Conservation (phyloP, 2,888 invertebrate genomes). For the Liopterus haemorrhoidalis region DNA sequence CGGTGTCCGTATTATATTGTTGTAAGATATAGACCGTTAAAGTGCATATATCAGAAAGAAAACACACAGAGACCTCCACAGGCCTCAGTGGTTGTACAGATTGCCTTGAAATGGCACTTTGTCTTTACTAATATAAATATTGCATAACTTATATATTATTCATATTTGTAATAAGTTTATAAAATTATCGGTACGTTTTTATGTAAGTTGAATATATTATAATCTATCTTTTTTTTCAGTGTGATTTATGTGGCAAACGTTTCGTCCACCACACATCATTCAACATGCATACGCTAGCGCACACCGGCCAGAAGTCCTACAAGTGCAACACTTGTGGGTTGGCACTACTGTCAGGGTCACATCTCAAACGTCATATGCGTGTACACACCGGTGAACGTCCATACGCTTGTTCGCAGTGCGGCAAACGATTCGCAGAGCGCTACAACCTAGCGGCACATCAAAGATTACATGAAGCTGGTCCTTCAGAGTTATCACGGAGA, state of each 20-base stretch:
- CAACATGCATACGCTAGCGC: conserved; percentile 62
- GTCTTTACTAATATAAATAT: too few relatives aligned
- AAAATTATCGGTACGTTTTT: not conserved
- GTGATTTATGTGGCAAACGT: conserved; percentile 42
- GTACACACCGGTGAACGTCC: conserved; percentile 60
- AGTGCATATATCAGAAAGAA: too few relatives aligned
- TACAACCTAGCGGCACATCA: conserved; percentile 43
- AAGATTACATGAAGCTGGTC: conserved; percentile 33
- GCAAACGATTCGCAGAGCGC: conserved; percentile 56
- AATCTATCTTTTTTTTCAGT: conserved; percentile 33
- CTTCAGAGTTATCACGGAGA: conserved; percentile 15
- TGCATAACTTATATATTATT: too few relatives aligned
- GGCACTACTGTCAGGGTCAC: conserved; percentile 58
- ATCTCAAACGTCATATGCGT: conserved; percentile 61
- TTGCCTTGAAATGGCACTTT: too few relatives aligned
- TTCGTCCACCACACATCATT: conserved; percentile 63
- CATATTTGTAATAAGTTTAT: not conserved
- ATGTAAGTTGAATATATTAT: conserved; percentile 32
- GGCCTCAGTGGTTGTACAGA: too few relatives aligned
- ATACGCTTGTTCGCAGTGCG: conserved; percentile 53
- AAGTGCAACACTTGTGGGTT: conserved; percentile 56
- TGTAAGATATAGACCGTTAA: conserved; percentile 1
- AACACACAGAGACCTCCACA: too few relatives aligned
- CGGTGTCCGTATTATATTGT: too few relatives aligned
- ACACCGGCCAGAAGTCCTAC: conserved; percentile 57